Evolutionary conservation across 2,113 vertebrate species (phyloP), one percentile per base, ranked within the genome.

Genomic region (Bubo scandiacus): DNA sequence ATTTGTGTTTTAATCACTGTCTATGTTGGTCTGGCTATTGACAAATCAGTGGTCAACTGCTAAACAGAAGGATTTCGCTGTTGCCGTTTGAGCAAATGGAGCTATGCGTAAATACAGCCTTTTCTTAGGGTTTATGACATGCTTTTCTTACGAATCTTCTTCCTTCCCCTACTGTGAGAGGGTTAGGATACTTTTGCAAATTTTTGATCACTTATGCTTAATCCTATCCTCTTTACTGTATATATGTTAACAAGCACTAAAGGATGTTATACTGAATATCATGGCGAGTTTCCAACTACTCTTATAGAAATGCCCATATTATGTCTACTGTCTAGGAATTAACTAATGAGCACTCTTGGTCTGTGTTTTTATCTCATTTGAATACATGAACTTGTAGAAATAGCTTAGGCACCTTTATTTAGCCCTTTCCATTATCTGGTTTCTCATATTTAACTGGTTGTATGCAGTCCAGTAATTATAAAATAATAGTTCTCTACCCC

Each of bases 161-260:
- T 10, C 2, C 11, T 43, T 40, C 12, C 15, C 17, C 22, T 78
- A 1, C 5, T 16, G 6, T 26, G 8, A 8, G 1, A 21, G 3
- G 1, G 0, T 14, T 30, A 72, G 32, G 15, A 9, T 43, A 30
- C 5, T 61, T 61, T 20, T n/a, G 34, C 21, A 85, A 59, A 38
- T 40, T 78, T 71, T 57, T 43, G 10, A 14, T 34, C 6, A 25
- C 11, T 86, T 81, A 74, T 73, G 10, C 34, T 78, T 71, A 58
- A 74, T 72, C 12, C 30, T 79, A 45, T 5, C 6, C 6, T 85
- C 32, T 63, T 82, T 63, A 40, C 5, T 51, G 4, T 27, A 25
- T 25, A 7, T 67, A 13, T 51, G 6, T 79, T 79, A 59, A 36
- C 30, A 79, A 68, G 6, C 6, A 51, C 22, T 27, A 29, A 52